Percentiles rank a stretch among this genome's conserved stretches.
phyloP scores from a whole-genome alignment of 92 coral and sea anemone species.

The Pocillopora meandrina region DNA sequence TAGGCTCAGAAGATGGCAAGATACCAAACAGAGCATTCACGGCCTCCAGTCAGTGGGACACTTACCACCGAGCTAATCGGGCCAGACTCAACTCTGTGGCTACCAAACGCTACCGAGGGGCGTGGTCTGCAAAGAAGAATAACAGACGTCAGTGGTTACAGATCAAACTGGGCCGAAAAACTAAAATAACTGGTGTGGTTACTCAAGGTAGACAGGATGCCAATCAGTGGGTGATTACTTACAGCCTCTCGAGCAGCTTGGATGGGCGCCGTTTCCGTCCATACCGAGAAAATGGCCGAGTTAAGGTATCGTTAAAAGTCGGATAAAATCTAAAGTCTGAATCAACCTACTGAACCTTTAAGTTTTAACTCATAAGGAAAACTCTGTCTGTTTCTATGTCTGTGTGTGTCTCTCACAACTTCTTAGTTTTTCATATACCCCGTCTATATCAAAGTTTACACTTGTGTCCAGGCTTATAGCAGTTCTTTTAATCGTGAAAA shows the following conservation, averaged over 20 bases:
- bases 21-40: constrained; percentile 49
- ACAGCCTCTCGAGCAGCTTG: constrained; percentile 22
- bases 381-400: too few species aligned
- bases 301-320: constrained; percentile 18
- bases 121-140: constrained; percentile 80
- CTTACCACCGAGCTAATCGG: constrained; percentile 63
- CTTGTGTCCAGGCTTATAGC: too few species aligned
- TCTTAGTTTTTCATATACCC: too few species aligned
- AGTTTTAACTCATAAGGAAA: too few species aligned
- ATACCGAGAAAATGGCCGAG: constrained; percentile 34
- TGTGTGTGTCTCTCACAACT: too few species aligned
- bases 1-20: constrained; percentile 64
- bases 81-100: constrained; percentile 69
- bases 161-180: constrained; percentile 23
- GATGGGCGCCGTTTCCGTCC: constrained; percentile 35
- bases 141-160: constrained; percentile 75
- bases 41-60: constrained; percentile 70
- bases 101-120: constrained; percentile 65
- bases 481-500: too few species aligned
- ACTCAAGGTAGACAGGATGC: constrained; percentile 47
- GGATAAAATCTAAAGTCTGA: not conserved
- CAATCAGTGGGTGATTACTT: constrained; percentile 32
- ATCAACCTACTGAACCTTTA: too few species aligned
- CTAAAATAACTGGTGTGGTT: constrained; percentile 40
- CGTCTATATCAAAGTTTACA: too few species aligned